Conservation (phyloP, 1,140 invertebrate species). For the Saccostrea echinata region DNA sequence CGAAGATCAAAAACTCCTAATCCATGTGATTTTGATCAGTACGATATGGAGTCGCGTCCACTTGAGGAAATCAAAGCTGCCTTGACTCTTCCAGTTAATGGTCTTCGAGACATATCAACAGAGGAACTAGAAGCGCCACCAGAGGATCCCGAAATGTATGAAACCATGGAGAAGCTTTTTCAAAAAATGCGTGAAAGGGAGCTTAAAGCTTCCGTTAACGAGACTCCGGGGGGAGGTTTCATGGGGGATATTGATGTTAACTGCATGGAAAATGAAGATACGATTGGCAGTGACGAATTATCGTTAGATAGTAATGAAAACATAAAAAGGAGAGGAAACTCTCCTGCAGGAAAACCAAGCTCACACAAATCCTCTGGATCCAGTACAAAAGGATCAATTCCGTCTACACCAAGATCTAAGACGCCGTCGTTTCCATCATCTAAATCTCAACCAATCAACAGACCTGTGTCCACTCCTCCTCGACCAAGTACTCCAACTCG, state of each 20-base stretch:
- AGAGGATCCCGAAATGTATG: conserved; percentile 74
- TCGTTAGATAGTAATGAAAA: conserved; percentile 64
- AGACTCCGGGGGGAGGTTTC: conserved; percentile 58
- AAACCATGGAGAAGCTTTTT: conserved; percentile 74
- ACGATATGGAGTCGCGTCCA: conserved; percentile 63
- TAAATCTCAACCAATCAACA: conserved; percentile 54
- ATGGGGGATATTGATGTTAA: conserved; percentile 46
- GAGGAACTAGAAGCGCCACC: conserved; percentile 68
- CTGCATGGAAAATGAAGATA: conserved; percentile 56
- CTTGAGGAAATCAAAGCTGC: conserved; percentile 74
- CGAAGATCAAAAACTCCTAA: conserved; percentile 70
- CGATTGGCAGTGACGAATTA: conserved; percentile 54
- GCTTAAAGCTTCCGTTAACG: conserved; percentile 71
- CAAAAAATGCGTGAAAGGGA: conserved; percentile 72
- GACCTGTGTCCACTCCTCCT: conserved; percentile 61
- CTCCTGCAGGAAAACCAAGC: conserved; percentile 2
- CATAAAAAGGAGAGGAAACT: conserved; percentile 53
- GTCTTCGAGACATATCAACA: conserved; percentile 55
- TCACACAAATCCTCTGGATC: conserved; percentile 31
- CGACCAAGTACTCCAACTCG: conserved; percentile 58
- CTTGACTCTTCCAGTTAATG: conserved; percentile 68
- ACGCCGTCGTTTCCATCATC: conserved; percentile 49
- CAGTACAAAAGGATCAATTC: conserved; percentile 39
- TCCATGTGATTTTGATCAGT: conserved; percentile 61
- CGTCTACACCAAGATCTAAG: conserved; percentile 56